Base-by-base conservation (phyloP, 2,113 vertebrate genomes). In the Phylloscopus trochiloides region DNA sequence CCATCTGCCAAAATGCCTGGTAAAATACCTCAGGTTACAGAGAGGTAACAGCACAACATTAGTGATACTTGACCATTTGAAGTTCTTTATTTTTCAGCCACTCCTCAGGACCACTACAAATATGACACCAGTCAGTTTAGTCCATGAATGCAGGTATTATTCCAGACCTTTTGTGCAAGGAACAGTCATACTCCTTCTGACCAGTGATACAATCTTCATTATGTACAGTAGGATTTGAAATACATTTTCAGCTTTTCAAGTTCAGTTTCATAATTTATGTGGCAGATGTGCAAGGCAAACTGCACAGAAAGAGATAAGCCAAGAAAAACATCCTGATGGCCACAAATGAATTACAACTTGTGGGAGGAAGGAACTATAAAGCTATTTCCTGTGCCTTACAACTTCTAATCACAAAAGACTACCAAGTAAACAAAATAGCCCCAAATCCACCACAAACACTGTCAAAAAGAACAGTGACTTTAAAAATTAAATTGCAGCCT, bases 301-400 rank as follows among this genome's bases (percentile, higher is more conserved):
- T 96, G 92, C 90, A 97, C 38, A 96, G 88, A 97, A 97, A 97
- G 58, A 97, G 96, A 97, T 96, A 98, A 97, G 96, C 97, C 97
- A 98, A 98, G 97, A 97, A 98, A 98, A 98, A 98, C 96, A 98
- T 97, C 97, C 97, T 97, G 95, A 96, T 98, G 97, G 97, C 92
- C 93, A 97, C 95, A 95, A 94, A 89, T 98, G 92, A 98, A 97
- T 97, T 97, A 98, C 84, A 58, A 94, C 92, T 94, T 95, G 84
- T 93, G 95, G 96, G 95, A 98, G 97, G 93, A 98, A 98, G 96
- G 96, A 98, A 98, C 96, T 93, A 97, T 96, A 97, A 97, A 97
- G 97, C 70, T 82, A 97, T 92, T 98, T 98, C 98, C 96, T 96
- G 96, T 95, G 93, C 90, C 94, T 97, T 96, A 96, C 86, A 97